These are phyloP conservation scores for Arenaria interpres DNA, from an alignment of 2,113 vertebrate species.

Conservation along the genomic window DNA sequence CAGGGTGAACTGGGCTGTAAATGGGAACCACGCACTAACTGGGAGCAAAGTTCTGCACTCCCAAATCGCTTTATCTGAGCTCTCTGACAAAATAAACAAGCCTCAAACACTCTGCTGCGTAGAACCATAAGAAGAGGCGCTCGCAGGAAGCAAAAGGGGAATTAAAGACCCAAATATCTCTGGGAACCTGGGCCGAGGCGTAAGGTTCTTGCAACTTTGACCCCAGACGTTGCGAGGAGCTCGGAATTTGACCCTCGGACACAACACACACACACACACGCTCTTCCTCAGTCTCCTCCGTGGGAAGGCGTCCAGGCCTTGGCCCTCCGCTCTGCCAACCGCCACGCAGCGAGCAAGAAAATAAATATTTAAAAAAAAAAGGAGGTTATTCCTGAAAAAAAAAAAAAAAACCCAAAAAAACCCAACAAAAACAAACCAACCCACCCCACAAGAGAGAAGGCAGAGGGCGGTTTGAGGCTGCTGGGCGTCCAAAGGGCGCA, in stretches of 20 bases:
- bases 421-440: background rate
- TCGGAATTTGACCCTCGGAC: background rate
- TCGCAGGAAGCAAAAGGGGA: background rate
- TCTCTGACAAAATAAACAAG: background rate
- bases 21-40: background rate
- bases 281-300: background rate
- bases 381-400: background rate
- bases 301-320: fast-evolving
- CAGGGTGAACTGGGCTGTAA: background rate
- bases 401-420: too few species aligned
- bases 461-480: background rate
- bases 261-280: background rate
- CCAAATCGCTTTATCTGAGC: background rate
- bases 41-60: background rate
- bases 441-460: background rate
- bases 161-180: background rate
- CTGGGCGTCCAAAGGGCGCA: fast-evolving
- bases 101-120: too few species aligned
- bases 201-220: background rate
- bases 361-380: background rate
- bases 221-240: background rate
- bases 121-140: background rate
- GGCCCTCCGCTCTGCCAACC: fast-evolving
- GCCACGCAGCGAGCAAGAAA: background rate
- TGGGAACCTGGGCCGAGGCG: background rate